Conservation (phyloP, 2,888 invertebrate species). For the Elgonia sp. region DNA sequence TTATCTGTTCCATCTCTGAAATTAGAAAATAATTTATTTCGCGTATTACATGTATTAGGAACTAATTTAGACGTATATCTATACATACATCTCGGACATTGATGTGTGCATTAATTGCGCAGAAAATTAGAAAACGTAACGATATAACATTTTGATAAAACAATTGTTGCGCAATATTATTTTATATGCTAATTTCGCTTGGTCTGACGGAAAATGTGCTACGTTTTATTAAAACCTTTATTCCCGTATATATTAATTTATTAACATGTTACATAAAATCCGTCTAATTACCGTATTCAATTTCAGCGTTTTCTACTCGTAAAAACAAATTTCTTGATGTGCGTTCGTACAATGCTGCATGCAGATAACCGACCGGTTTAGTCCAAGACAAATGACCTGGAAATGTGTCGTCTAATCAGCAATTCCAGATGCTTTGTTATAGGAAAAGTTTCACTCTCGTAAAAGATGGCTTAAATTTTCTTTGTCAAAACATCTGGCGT, state of each 20-base stretch:
- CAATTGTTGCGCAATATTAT: conserved; percentile 48
- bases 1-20: conserved; percentile 11
- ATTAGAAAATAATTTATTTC: conserved; percentile 46
- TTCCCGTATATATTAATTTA: conserved; percentile 1
- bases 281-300: conserved; percentile 24
- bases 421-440: conserved; percentile 1
- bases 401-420: conserved; percentile 22
- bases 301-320: background rate
- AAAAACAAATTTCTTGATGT: conserved; percentile 24
- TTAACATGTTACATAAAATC: conserved; percentile 43
- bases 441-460: conserved; percentile 11
- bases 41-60: conserved; percentile 46
- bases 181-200: conserved; percentile 54
- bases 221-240: conserved; percentile 13
- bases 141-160: conserved; percentile 58
- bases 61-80: conserved; percentile 54
- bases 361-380: conserved; percentile 15
- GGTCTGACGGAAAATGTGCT: background rate
- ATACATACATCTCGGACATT: conserved; percentile 39
- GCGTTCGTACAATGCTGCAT: background rate
- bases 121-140: conserved; percentile 72
- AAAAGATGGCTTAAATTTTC: conserved; percentile 13
- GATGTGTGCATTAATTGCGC: conserved; percentile 53
- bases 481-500: conserved; percentile 7
- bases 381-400: conserved; percentile 2